Conservation (phyloP, 1,140 invertebrate species). For the Leptinotarsa undecemlineata region DNA sequence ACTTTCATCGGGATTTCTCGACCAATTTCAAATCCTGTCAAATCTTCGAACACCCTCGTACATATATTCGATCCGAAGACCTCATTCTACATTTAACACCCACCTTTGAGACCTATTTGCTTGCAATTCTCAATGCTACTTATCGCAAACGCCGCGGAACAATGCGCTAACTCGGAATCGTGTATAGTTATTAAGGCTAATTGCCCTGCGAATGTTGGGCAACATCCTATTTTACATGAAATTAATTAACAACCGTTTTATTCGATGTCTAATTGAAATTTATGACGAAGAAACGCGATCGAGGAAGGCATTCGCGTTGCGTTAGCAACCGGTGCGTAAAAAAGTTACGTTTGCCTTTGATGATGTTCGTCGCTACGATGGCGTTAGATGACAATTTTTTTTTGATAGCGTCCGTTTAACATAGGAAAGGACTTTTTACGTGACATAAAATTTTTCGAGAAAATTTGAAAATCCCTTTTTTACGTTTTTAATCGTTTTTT, state of each 20-base stretch:
- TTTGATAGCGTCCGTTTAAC: too few relatives aligned
- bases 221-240: not conserved
- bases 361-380: too few relatives aligned
- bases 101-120: slow-evolving; percentile 1
- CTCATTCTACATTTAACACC: not conserved
- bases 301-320: not conserved
- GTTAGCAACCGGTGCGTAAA: not conserved
- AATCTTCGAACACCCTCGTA: not conserved
- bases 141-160: slow-evolving; percentile 1
- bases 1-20: too few relatives aligned
- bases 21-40: too few relatives aligned
- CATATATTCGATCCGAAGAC: not conserved
- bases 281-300: not conserved
- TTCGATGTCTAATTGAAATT: not conserved
- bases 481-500: too few relatives aligned
- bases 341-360: slow-evolving; percentile 1
- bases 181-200: slow-evolving; percentile 5
- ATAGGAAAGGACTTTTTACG: too few relatives aligned
- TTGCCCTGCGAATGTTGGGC: not conserved
- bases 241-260: not conserved
- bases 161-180: not conserved
- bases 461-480: too few relatives aligned
- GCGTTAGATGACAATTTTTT: too few relatives aligned
- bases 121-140: slow-evolving; percentile 8
- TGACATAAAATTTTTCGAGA: too few relatives aligned